Conservation (phyloP, 2,888 invertebrate species). For the Aspidapion aeneum region DNA sequence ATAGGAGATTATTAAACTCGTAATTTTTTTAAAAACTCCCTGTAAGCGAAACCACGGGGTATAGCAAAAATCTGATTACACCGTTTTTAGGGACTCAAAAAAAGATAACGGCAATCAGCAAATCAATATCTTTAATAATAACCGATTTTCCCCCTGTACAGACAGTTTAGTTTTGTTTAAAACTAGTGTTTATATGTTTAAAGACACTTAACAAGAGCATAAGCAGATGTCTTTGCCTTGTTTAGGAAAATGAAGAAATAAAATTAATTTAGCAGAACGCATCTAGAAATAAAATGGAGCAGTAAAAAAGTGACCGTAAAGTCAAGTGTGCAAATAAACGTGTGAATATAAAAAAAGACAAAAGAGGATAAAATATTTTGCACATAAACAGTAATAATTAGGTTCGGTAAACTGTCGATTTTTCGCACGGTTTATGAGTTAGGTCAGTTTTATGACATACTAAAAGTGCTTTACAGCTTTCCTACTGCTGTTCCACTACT, state of each 20-base stretch:
- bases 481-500: conserved; percentile 27
- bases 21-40: no score
- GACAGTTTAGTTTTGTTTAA: no score
- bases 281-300: neutral
- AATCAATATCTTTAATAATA: no score
- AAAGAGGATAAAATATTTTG: conserved; percentile 39
- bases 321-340: conserved; percentile 21
- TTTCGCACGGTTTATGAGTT: conserved; percentile 42
- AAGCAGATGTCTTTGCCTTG: no score
- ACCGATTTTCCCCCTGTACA: no score
- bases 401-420: conserved; percentile 44
- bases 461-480: conserved; percentile 41
- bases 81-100: no score
- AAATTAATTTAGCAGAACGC: neutral
- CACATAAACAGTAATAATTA: conserved; percentile 43
- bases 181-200: no score
- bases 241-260: neutral
- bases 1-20: no score
- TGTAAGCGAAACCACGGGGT: no score
- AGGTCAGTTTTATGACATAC: conserved; percentile 50
- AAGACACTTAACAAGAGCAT: no score
- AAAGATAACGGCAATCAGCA: no score
- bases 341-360: conserved; percentile 11
- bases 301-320: conserved; percentile 4
- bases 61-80: no score